A percentile compares a stretch with the other conserved stretches of the same genome.
Conservation (phyloP, 1,140 invertebrate genomes). For the Lasioglossum albipes region DNA sequence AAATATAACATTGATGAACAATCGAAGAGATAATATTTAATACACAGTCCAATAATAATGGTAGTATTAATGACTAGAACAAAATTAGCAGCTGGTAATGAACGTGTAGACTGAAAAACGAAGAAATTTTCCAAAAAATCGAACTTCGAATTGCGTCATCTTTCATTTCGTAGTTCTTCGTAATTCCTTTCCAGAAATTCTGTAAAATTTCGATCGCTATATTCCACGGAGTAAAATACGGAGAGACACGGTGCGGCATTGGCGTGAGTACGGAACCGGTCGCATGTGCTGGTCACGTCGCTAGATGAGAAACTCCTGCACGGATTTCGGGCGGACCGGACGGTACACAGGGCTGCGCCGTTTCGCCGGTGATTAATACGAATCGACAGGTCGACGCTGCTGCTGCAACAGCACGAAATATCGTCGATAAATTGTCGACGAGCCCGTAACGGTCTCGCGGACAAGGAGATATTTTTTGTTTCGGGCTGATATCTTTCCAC, state of each 20-base stretch:
- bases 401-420: constrained; percentile 28
- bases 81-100: too few relatives aligned
- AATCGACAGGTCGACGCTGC: constrained; percentile 51
- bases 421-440: constrained; percentile 54
- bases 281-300: constrained; percentile 43
- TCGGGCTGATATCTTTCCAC: neutral
- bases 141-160: too few relatives aligned
- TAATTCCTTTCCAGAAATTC: neutral
- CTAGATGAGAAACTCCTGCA: constrained; percentile 49
- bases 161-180: neutral
- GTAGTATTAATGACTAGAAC: too few relatives aligned
- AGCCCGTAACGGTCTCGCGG: neutral
- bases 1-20: too few relatives aligned
- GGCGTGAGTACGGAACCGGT: constrained; percentile 54
- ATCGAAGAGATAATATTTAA: too few relatives aligned
- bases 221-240: too few relatives aligned
- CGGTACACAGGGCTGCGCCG: constrained; percentile 14
- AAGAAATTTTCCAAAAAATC: too few relatives aligned
- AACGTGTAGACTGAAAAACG: too few relatives aligned
- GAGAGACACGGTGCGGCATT: constrained; percentile 51
- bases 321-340: constrained; percentile 26
- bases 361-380: constrained; percentile 55
- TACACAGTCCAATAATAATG: too few relatives aligned
- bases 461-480: constrained; percentile 42
- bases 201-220: neutral